These are phyloP conservation scores for Pseudococcus viburni DNA, from an alignment of 2,888 invertebrate species.

Conservation along the genomic window DNA sequence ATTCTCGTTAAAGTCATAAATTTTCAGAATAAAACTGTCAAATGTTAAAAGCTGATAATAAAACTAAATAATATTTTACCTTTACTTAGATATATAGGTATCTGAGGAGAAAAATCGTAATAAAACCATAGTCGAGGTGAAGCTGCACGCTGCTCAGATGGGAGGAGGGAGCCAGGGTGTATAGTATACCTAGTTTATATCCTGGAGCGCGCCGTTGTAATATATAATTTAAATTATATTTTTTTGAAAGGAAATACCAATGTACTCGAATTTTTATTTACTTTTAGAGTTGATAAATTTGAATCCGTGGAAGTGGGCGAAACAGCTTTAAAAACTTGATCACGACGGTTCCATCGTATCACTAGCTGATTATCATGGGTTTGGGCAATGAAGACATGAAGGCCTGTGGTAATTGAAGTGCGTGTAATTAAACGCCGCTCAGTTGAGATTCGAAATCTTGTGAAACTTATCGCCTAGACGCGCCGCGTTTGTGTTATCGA, in stretches of 20 bases:
- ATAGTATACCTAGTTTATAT: constrained; percentile 12
- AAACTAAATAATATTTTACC: constrained; percentile 48
- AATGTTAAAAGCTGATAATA: constrained; percentile 40
- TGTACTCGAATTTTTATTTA: constrained; percentile 43
- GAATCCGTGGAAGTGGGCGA: background rate
- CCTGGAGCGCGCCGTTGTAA: constrained; percentile 11
- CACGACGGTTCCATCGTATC: constrained; percentile 17
- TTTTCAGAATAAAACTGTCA: constrained; percentile 57
- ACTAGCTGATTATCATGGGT: constrained; percentile 19
- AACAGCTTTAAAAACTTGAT: background rate
- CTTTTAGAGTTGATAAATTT: constrained; percentile 32
- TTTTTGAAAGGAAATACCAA: constrained; percentile 39
- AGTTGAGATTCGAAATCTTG: constrained; percentile 1
- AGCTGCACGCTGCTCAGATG: background rate
- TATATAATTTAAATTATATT: constrained; percentile 40
- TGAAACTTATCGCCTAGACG: constrained; percentile 41
- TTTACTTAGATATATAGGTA: background rate
- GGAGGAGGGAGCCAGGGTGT: background rate
- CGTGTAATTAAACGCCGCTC: constrained; percentile 26
- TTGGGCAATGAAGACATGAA: constrained; percentile 4
- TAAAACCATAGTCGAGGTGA: background rate
- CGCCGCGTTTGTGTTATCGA: constrained; percentile 19
- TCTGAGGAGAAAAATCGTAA: constrained; percentile 13
- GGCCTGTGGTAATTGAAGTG: constrained; percentile 23
- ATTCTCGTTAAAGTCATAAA: constrained; percentile 50